Conservation (phyloP, 2,113 vertebrate genomes). For the Sclerurus mexicanus region DNA sequence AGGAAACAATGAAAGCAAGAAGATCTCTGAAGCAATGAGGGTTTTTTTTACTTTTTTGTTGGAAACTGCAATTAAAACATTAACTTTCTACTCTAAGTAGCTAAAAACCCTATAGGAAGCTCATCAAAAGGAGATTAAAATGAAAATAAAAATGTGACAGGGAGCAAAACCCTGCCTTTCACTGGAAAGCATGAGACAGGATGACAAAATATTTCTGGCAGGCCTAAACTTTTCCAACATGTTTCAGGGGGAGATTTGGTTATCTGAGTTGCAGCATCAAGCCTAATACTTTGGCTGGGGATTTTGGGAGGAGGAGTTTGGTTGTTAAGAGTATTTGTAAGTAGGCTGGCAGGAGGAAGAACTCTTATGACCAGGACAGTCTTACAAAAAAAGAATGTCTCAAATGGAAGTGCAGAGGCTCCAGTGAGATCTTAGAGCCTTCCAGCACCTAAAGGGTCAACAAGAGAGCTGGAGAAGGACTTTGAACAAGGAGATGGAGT, state of each 20-base stretch:
- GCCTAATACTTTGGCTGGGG: neutral
- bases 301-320: rapidly evolving
- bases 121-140: conserved; percentile 16
- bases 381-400: neutral
- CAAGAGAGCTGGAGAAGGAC: neutral
- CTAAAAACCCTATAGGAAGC: neutral
- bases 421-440: neutral
- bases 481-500: neutral
- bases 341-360: neutral
- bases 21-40: neutral
- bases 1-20: conserved; percentile 1
- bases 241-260: neutral
- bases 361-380: neutral
- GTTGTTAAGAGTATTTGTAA: neutral
- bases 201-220: neutral
- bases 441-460: neutral
- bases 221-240: neutral
- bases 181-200: neutral
- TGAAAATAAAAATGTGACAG: neutral
- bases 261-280: neutral
- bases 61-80: conserved; percentile 26
- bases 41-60: neutral
- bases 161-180: neutral
- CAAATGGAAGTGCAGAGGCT: neutral
- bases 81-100: neutral